A percentile compares a stretch with the other conserved stretches of the same genome.
phyloP scores from a whole-genome alignment of 2,888 invertebrate genomes.

The Ephialtes manifestator region DNA sequence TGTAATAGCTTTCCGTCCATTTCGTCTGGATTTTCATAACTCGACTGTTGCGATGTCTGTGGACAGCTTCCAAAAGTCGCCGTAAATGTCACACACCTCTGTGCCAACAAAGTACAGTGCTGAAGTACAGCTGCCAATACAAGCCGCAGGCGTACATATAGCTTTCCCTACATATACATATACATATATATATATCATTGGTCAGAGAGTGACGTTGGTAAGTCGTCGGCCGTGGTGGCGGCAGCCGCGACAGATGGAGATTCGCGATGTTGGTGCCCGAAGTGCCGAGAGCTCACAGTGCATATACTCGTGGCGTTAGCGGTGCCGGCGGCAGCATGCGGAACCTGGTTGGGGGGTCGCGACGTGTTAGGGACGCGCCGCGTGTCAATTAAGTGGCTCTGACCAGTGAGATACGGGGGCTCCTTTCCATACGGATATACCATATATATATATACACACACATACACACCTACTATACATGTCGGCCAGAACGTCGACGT shows the following conservation, averaged over 20 bases:
- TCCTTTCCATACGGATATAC: conserved; percentile 83
- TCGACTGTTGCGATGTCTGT: neutral
- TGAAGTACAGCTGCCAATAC: neutral
- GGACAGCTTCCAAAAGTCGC: neutral
- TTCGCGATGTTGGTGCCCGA: conserved; percentile 77
- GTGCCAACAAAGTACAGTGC: neutral
- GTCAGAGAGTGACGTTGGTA: conserved; percentile 37
- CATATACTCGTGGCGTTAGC: conserved; percentile 50
- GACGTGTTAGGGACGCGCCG: conserved; percentile 85
- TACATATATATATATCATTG: neutral
- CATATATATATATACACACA: conserved; percentile 49
- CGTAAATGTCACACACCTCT: neutral
- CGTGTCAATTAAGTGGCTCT: conserved; percentile 86
- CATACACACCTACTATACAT: conserved; percentile 37
- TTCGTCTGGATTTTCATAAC: too few species aligned
- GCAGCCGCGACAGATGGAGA: conserved; percentile 82
- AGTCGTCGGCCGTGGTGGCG: conserved; percentile 51
- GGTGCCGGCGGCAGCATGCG: conserved; percentile 69
- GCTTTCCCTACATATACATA: too few species aligned
- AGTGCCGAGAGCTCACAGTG: conserved; percentile 6
- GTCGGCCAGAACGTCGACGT: conserved; percentile 47
- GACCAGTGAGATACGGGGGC: conserved; percentile 85
- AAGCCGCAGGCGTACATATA: neutral
- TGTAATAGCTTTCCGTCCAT: too few species aligned
- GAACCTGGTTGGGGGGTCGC: conserved; percentile 84